Base-by-base conservation (phyloP, 2,113 vertebrate species). In the Mirounga angustirostris region DNA sequence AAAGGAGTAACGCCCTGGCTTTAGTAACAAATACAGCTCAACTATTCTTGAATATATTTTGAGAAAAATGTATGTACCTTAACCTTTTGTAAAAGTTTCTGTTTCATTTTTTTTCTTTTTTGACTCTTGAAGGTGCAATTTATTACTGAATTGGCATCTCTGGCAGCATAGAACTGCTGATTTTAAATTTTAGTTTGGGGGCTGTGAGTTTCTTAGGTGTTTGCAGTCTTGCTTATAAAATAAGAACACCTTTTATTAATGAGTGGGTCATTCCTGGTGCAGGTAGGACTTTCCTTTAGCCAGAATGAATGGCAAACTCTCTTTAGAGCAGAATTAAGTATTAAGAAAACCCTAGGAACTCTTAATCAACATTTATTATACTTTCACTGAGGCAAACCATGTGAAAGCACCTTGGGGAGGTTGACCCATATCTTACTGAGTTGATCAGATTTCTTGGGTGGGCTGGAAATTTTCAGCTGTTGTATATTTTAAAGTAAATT, bases 401-500 rank as follows among this genome's bases (percentile, higher is more conserved):
- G 96, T 95, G 95, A 94, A 94, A 97, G 76, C 97, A 65, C 46
- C 61, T 50, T 71, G 56, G 86, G 30, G 16, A 88, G 76, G 83
- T 93, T 87, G 97, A 16, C 40, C 84, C 81, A 4, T 73, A 11
- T 97, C 97, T 97, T 83, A 43, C 84, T 95, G 16, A 95, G 14
- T 87, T 91, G 94, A 96, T 97, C 93, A 91, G 56, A 91, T 96
- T 92, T 91, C 93, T 96, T 63, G 54, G 40, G 40, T 95, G 97
- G 97, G 50, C 96, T 98, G 97, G 80, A 97, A 89, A 93, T 97
- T 97, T 98, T 95, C 93, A 97, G 95, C 40, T 5, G 0, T 83
- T 96, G 52, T 97, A 90, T 96, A 85, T 97, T 98, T 98, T 98
- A 96, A 82, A 89, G 74, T 97, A 98, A 98, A 98, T 98, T 98